Evolutionary conservation across 2,888 invertebrate genomes (phyloP).

Genomic region (Stenolophus ochropezus): DNA sequence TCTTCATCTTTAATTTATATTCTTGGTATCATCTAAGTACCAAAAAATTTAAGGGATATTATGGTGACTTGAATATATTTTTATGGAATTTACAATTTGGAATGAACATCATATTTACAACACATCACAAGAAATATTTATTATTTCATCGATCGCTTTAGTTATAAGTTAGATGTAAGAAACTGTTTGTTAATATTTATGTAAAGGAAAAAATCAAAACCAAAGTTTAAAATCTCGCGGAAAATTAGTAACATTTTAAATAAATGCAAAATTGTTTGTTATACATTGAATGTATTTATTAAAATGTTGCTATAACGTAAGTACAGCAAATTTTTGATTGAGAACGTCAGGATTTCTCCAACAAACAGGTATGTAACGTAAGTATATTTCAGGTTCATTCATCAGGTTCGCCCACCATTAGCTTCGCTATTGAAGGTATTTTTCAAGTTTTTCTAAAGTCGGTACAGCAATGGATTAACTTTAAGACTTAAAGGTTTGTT

Average conservation of each 20-base stretch:
- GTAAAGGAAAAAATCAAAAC: slow-evolving; percentile 52
- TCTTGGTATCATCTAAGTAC: no score
- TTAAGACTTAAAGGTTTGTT: slow-evolving; percentile 38
- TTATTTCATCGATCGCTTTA: neutral
- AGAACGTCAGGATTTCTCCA: slow-evolving; percentile 34
- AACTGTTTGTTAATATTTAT: neutral
- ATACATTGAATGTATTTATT: slow-evolving; percentile 12
- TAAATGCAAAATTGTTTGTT: neutral
- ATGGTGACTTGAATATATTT: no score
- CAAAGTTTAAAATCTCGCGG: slow-evolving; percentile 10
- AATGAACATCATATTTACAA: no score
- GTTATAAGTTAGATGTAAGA: neutral
- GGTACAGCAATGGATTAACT: slow-evolving; percentile 19
- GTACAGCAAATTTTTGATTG: slow-evolving; percentile 49
- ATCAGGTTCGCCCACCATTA: slow-evolving; percentile 31
- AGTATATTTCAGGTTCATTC: slow-evolving; percentile 56
- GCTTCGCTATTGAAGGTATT: slow-evolving; percentile 30
- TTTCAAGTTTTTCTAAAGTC: slow-evolving; percentile 26
- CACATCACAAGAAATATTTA: neutral
- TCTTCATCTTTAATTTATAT: no score
- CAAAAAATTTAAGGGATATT: no score
- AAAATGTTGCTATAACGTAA: slow-evolving; percentile 46
- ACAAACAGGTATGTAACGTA: slow-evolving; percentile 56
- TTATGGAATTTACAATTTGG: no score
- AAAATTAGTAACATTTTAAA: slow-evolving; percentile 32